These are phyloP conservation scores for Phengaris arion DNA, from an alignment of 2,888 invertebrate genomes.

Conservation along the genomic window DNA sequence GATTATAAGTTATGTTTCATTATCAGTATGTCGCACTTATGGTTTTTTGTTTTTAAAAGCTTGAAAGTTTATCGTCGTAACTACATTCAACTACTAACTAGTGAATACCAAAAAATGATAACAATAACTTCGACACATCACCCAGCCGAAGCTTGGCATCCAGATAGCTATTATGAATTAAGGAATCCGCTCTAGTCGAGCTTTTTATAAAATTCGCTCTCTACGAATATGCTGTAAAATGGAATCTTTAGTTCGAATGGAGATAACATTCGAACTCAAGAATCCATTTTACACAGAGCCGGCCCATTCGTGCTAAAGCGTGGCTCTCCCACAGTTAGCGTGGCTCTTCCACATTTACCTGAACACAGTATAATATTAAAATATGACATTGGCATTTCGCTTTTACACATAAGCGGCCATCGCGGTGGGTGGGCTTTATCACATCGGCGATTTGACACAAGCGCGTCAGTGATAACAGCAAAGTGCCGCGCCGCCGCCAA, in stretches of 20 bases:
- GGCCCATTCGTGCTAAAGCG: too few relatives aligned
- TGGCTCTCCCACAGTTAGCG: too few relatives aligned
- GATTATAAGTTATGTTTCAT: not conserved
- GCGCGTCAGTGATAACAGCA: conserved; percentile 77
- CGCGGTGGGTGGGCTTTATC: conserved; percentile 32
- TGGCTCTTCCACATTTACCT: too few relatives aligned
- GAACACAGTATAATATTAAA: too few relatives aligned
- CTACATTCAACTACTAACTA: not conserved
- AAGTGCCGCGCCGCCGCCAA: conserved; percentile 64
- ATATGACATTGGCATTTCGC: too few relatives aligned
- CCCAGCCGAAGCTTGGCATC: not conserved
- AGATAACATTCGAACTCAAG: too few relatives aligned
- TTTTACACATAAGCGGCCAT: conserved; percentile 7
- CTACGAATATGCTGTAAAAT: not conserved
- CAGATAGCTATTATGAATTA: conserved; percentile 9
- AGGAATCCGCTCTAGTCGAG: not conserved
- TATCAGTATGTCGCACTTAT: not conserved
- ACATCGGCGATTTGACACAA: conserved; percentile 74
- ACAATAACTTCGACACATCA: not conserved
- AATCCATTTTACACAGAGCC: too few relatives aligned
- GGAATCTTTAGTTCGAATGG: not conserved
- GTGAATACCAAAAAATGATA: not conserved
- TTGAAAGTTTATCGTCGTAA: not conserved
- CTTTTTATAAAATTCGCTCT: not conserved
- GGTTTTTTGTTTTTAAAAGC: not conserved